Base-by-base conservation (phyloP, 2,797 vertebrate genomes). In the Thalassophryne amazonica region DNA sequence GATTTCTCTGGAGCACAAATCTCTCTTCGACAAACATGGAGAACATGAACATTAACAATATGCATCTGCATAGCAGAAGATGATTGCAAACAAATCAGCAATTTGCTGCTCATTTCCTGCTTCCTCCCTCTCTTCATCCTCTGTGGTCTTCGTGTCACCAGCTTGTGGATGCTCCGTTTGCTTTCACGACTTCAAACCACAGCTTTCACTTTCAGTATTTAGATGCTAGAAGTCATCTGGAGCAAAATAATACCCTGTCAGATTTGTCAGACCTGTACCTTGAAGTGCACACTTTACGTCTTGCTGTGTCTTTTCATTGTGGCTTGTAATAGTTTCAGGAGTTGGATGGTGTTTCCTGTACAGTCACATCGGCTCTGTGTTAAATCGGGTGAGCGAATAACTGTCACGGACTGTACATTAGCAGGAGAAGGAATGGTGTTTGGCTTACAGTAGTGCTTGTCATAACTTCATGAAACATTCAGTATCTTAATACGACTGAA, bases 181-280 rank as follows among this genome's bases (percentile, higher is more conserved):
- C 34, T 73, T 54, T 60, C 34, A 49, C n/a, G 7, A 4, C 18
- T 37, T 22, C 29, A 50, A 41, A 60, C 65, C 70, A 43, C 65
- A 63, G 53, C 32, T 27, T 45, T 41, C 52, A 19, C 17, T 31
- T 21, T 25, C n/a, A 27, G 1, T 30, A 69, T 57, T 21, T 54
- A 58, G 21, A 61, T 34, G 32, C 58, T 69, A 28, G 43, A 59
- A 57, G n/a, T 19, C 36, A 40, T 71, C 66, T 45, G 29, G 24
- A 35, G 21, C 30, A 14, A 1, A 22, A 14, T 24, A n/a, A 11
- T 12, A 16, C 47, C 32, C 59, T 10, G 22, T 55, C 11, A 11
- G 9, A 31, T 63, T 21, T 16, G 8, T 0, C 23, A 32, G 28
- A 20, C 23, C 10, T 33, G 15, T n/a, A 10, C 10, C 17, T 35